Evolutionary conservation across 2,888 invertebrate species (phyloP).

Genomic region (Phortica magna): DNA sequence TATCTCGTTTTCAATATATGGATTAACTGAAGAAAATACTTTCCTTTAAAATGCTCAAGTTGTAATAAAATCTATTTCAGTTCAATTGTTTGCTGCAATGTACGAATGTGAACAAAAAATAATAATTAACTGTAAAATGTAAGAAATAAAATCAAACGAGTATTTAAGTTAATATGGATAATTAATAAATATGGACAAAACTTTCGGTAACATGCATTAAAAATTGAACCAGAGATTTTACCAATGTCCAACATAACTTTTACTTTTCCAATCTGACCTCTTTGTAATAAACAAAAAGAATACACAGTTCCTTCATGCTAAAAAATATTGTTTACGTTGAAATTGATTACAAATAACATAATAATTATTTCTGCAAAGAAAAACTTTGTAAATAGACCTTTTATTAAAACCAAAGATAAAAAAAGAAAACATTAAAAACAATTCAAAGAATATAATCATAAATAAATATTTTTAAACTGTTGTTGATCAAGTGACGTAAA

Average conservation of each 20-base stretch:
- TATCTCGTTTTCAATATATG: too few species aligned
- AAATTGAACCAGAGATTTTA: too few species aligned
- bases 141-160: slow-evolving; percentile 43
- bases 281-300: too few species aligned
- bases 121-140: slow-evolving; percentile 45
- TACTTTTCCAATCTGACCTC: too few species aligned
- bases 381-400: too few species aligned
- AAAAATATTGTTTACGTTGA: too few species aligned
- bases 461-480: slow-evolving; percentile 40
- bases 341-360: too few species aligned
- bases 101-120: slow-evolving; percentile 45
- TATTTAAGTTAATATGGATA: slow-evolving; percentile 51
- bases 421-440: slow-evolving; percentile 57
- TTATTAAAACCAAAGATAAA: slow-evolving; percentile 59
- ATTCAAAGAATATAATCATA: slow-evolving; percentile 53
- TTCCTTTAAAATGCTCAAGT: slow-evolving; percentile 44
- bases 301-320: too few species aligned
- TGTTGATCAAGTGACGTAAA: slow-evolving; percentile 45
- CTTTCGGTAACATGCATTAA: too few species aligned
- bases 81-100: slow-evolving; percentile 66
- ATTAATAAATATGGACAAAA: slow-evolving; percentile 2
- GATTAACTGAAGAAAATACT: neutral
- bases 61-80: slow-evolving; percentile 67
- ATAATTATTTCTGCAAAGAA: too few species aligned
- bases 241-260: too few species aligned